Percentiles rank a stretch among this genome's conserved stretches.
Conservation (phyloP, 2,888 invertebrate genomes). For the Diaphora mendica region DNA sequence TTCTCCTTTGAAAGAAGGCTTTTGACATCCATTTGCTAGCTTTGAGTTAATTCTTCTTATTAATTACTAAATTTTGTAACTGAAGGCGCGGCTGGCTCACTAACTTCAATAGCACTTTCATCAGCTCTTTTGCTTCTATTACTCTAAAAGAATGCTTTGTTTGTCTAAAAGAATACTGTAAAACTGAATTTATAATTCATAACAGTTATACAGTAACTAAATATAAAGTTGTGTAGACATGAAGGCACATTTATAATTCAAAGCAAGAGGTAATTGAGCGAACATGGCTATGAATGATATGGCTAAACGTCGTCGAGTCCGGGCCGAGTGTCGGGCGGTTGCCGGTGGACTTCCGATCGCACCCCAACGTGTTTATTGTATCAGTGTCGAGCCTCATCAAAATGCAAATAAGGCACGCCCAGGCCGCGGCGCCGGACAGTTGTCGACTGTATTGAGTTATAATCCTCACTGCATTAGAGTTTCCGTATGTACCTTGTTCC, state of each 20-base stretch:
- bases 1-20: too few species aligned
- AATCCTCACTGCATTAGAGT: conserved; percentile 59
- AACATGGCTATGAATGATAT: conserved; percentile 71
- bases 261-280: conserved; percentile 75
- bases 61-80: too few species aligned
- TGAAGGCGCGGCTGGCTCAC: too few species aligned
- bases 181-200: background rate
- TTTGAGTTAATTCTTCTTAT: too few species aligned
- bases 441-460: conserved; percentile 82
- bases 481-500: conserved; percentile 52
- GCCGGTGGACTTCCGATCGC: conserved; percentile 59
- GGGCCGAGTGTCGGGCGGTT: conserved; percentile 54
- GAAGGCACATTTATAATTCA: conserved; percentile 57
- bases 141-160: too few species aligned
- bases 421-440: conserved; percentile 74
- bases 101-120: too few species aligned
- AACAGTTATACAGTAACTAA: conserved; percentile 19
- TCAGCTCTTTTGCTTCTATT: too few species aligned
- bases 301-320: conserved; percentile 69
- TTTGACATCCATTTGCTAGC: too few species aligned
- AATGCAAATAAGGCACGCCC: conserved; percentile 83
- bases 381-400: conserved; percentile 85
- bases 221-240: conserved; percentile 34
- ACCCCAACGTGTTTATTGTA: conserved; percentile 82
- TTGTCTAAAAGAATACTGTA: too few species aligned